These are phyloP conservation scores for Dendrolimus pini DNA, from an alignment of 2,888 invertebrate genomes.

Conservation along the genomic window DNA sequence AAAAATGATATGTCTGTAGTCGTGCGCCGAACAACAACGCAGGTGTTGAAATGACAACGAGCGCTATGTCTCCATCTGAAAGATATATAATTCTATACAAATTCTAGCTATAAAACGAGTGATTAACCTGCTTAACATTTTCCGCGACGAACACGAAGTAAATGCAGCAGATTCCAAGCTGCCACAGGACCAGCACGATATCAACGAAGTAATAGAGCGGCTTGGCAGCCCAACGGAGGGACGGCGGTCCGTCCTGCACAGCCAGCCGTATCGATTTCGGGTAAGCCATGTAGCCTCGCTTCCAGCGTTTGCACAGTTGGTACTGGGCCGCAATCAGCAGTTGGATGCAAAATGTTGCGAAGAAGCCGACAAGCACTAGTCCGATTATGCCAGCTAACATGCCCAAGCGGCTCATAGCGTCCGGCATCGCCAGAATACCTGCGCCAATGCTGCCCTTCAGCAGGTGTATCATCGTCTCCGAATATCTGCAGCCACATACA, in stretches of 20 bases:
- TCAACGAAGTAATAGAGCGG: slow-evolving; percentile 74
- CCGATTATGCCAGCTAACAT: slow-evolving; percentile 78
- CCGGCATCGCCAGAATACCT: slow-evolving; percentile 94
- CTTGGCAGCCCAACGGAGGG: slow-evolving; percentile 59
- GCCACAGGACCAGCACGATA: slow-evolving; percentile 82
- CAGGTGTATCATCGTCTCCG: slow-evolving; percentile 91
- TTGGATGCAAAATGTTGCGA: slow-evolving; percentile 86
- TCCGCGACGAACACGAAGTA: slow-evolving; percentile 88
- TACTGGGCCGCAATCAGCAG: slow-evolving; percentile 80
- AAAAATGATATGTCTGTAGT: too few relatives aligned
- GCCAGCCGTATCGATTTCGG: slow-evolving; percentile 85
- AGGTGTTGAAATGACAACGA: too few relatives aligned
- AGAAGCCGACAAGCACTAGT: slow-evolving; percentile 77
- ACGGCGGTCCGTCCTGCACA: slow-evolving; percentile 79
- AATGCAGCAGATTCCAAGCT: slow-evolving; percentile 92
- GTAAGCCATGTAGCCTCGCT: slow-evolving; percentile 82
- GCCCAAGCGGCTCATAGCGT: slow-evolving; percentile 70
- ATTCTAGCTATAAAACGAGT: neutral
- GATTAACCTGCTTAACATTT: slow-evolving; percentile 77
- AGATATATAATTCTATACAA: too few relatives aligned
- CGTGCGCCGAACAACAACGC: too few relatives aligned
- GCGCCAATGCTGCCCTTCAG: slow-evolving; percentile 96
- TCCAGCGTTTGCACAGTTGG: slow-evolving; percentile 61
- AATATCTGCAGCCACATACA: slow-evolving; percentile 75
- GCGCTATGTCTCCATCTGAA: too few relatives aligned